Evolutionary conservation across 2,113 vertebrate genomes (phyloP), one percentile per base, ranked within the genome.

Genomic region (Nesospiza acunhae): DNA sequence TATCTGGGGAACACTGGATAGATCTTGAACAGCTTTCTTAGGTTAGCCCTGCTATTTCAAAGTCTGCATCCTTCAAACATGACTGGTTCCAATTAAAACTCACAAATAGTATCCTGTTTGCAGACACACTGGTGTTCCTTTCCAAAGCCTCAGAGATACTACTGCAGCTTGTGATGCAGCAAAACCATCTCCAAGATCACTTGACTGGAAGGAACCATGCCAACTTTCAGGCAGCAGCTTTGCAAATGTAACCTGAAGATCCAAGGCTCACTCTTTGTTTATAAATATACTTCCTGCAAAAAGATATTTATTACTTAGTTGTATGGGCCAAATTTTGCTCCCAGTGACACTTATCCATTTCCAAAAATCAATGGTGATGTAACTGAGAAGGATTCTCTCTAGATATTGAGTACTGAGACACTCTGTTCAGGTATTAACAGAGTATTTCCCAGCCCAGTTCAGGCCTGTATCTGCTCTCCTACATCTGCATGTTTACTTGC

Each of bases 101-200:
- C 91, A 96, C 69, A 91, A 97, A 96, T 30, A 91, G 86, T 72
- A 96, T 95, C 97, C 94, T 97, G 96, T 97, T 97, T 97, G 91
- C 91, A 96, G 96, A 97, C 96, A 96, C 92, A 97, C 67, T 94
- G 96, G 97, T 89, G 92, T 87, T 97, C 86, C 87, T 93, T 98
- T 98, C 97, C 97, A 97, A 96, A 96, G 78, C 93, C 94, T 96
- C 96, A 70, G 91, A 97, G 97, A 98, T 96, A 97, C 90, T 95
- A 95, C 76, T 97, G 97, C 97, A 96, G 90, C 72, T 67, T 94
- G 93, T 75, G 94, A 97, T 97, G 89, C 89, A 96, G 95, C 92
- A 96, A 84, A 97, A 96, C 94, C 85, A 94, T 80, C 85, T 89
- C 97, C 96, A 80, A 94, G 93, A 94, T 95, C 93, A 95, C 91